phyloP scores from a whole-genome alignment of 1,140 invertebrate genomes.

The Daktulosphaira vitifoliae region DNA sequence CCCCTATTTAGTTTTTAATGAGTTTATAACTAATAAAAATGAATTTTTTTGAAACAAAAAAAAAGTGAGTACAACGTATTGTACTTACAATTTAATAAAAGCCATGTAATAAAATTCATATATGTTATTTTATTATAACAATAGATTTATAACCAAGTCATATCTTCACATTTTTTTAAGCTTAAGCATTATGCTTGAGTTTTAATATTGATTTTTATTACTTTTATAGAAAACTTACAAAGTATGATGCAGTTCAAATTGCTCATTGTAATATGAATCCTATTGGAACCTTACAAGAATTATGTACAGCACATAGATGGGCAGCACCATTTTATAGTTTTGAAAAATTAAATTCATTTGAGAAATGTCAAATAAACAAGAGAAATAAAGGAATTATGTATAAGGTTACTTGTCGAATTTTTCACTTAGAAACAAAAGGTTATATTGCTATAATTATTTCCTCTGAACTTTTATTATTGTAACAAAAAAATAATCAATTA shows the following conservation, averaged over 20 bases:
- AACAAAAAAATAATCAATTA: no score
- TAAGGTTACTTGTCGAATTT: constrained; percentile 1
- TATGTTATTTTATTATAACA: no score
- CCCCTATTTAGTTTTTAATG: no score
- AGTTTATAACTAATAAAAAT: no score
- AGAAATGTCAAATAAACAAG: not conserved
- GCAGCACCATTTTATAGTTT: not conserved
- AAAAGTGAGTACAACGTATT: no score
- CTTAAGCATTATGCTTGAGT: no score
- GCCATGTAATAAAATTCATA: no score
- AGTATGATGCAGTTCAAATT: not conserved
- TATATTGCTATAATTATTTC: not conserved
- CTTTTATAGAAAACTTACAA: not conserved
- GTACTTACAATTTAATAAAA: no score
- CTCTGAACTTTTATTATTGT: no score
- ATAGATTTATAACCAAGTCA: not conserved
- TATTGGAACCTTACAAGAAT: constrained; percentile 12
- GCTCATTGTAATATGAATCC: constrained; percentile 20
- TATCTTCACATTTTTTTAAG: not conserved
- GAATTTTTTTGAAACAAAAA: no score
- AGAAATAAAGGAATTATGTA: not conserved
- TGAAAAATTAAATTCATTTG: not conserved
- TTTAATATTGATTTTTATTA: not conserved
- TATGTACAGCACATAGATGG: constrained; percentile 1
- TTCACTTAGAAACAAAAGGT: constrained; percentile 9